Conservation (phyloP, 2,888 invertebrate species). For the Chalcosyrphus nemorum region DNA sequence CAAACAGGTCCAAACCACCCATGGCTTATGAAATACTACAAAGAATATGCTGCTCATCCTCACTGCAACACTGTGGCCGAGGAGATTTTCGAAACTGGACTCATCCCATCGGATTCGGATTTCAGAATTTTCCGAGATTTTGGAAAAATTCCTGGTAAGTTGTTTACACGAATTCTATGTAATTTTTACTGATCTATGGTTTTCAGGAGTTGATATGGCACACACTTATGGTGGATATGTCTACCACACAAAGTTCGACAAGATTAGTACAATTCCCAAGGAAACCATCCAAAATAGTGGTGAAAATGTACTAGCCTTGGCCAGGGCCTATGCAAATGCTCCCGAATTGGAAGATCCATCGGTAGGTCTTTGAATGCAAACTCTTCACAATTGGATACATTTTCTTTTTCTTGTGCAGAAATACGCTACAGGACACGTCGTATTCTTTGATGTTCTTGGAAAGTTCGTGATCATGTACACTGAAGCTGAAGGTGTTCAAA, state of each 20-base stretch:
- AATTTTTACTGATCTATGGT: not conserved
- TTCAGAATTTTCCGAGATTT: slow-evolving; percentile 87
- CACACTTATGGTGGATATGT: slow-evolving; percentile 89
- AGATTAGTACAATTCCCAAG: slow-evolving; percentile 84
- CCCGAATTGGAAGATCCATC: slow-evolving; percentile 78
- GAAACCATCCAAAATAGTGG: slow-evolving; percentile 90
- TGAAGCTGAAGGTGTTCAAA: slow-evolving; percentile 80
- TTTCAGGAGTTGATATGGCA: slow-evolving; percentile 89
- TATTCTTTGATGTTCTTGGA: slow-evolving; percentile 89
- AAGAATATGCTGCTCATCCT: slow-evolving; percentile 83
- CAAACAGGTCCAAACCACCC: slow-evolving; percentile 91
- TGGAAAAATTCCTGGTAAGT: slow-evolving; percentile 84
- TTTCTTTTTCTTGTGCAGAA: slow-evolving; percentile 77
- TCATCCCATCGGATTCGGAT: slow-evolving; percentile 88
- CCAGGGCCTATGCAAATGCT: slow-evolving; percentile 82
- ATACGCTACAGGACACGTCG: slow-evolving; percentile 82
- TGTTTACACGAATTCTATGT: too few relatives aligned
- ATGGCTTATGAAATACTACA: slow-evolving; percentile 85
- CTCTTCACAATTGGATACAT: not conserved
- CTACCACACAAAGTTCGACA: slow-evolving; percentile 90
- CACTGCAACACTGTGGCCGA: slow-evolving; percentile 84
- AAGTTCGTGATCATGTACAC: slow-evolving; percentile 87
- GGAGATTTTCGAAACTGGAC: slow-evolving; percentile 86
- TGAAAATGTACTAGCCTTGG: slow-evolving; percentile 86
- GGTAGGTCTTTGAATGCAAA: slow-evolving; percentile 74